phyloP scores from a whole-genome alignment of 92 coral and sea anemone species.

The Plumapathes pennacea region DNA sequence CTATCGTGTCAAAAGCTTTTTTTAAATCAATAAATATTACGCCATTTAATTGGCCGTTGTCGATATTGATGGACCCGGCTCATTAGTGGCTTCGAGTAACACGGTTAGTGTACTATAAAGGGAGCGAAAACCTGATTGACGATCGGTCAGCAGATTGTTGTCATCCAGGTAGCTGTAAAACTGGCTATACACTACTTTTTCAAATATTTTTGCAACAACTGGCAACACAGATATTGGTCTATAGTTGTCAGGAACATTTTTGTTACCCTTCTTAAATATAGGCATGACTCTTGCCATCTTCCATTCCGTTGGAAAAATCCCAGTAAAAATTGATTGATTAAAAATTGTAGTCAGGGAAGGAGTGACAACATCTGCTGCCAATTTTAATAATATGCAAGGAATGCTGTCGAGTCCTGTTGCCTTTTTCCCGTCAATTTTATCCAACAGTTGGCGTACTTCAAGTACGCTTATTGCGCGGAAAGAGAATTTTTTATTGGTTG shows the following conservation, averaged over 20 bases:
- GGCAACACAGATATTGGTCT: slow-evolving; percentile 26
- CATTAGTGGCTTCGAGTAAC: not conserved
- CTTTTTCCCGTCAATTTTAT: too few species aligned
- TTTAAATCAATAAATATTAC: slow-evolving; percentile 6
- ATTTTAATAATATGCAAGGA: too few species aligned
- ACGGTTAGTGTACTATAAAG: slow-evolving; percentile 2
- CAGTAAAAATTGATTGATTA: too few species aligned
- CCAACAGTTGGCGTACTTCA: too few species aligned
- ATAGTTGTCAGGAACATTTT: slow-evolving; percentile 7
- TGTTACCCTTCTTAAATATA: slow-evolving; percentile 13
- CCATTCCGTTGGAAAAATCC: too few species aligned
- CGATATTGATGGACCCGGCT: slow-evolving; percentile 21
- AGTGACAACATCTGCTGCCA: too few species aligned
- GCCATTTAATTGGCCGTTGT: slow-evolving; percentile 14
- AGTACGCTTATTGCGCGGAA: too few species aligned
- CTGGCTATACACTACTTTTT: not conserved
- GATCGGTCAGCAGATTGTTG: slow-evolving; percentile 3
- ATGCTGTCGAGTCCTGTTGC: too few species aligned
- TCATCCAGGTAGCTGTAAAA: not conserved
- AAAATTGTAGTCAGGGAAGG: too few species aligned
- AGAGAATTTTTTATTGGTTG: too few species aligned
- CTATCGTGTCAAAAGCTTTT: slow-evolving; percentile 20
- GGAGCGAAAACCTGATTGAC: slow-evolving; percentile 7
- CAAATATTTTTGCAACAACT: slow-evolving; percentile 2
- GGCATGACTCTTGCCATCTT: slow-evolving; percentile 22